Conservation (phyloP, 1,140 invertebrate genomes). For the Calephelis virginiensis region DNA sequence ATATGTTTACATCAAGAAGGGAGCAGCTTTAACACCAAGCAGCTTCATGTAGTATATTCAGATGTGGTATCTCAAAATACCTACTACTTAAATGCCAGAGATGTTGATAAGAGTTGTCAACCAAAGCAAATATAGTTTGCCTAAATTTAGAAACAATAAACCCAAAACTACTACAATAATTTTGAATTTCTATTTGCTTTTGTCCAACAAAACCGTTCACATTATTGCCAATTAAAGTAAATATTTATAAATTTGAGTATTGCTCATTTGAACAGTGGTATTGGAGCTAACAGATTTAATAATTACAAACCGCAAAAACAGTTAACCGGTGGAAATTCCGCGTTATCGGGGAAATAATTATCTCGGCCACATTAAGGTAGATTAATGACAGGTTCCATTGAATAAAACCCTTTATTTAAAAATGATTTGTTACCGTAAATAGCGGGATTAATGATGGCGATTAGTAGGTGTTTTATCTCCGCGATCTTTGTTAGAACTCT, state of each 20-base stretch:
- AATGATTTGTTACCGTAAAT: conserved; percentile 14
- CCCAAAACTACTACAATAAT: background rate
- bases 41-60: too few species aligned
- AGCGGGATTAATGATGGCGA: conserved; percentile 9
- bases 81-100: background rate
- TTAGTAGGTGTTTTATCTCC: background rate
- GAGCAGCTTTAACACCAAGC: too few species aligned
- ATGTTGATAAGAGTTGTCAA: too few species aligned
- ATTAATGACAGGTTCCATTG: conserved; percentile 34
- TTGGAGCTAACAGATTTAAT: conserved; percentile 8
- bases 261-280: background rate
- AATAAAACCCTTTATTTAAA: conserved; percentile 19
- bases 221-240: conserved; percentile 15
- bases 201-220: background rate
- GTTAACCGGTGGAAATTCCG: conserved; percentile 29
- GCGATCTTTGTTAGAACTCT: too few species aligned
- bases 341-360: conserved; percentile 35
- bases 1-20: too few species aligned
- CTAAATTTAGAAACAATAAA: background rate
- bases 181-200: background rate
- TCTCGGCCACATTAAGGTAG: conserved; percentile 34
- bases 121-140: too few species aligned
- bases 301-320: conserved; percentile 23
- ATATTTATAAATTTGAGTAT: background rate
- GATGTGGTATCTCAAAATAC: too few species aligned